Evolutionary conservation across 2,797 vertebrate species (phyloP).

Genomic region (Sebastes ruberrimus): DNA sequence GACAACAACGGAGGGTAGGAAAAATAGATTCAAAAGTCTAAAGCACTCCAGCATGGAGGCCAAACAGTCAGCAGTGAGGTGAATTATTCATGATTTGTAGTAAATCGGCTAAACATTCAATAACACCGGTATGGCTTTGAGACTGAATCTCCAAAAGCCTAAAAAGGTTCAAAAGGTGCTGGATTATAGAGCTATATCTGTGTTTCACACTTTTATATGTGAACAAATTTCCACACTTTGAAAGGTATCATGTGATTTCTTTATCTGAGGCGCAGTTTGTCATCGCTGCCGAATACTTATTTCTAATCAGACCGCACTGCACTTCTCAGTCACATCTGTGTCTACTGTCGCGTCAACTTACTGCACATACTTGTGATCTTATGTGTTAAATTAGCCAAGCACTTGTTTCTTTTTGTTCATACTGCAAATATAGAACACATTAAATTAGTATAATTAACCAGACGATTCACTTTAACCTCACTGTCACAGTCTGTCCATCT

Average conservation of each 20-base stretch:
- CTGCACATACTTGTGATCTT: constrained; percentile 15
- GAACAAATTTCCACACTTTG: not conserved
- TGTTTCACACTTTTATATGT: not conserved
- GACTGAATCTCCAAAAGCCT: not conserved
- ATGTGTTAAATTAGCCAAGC: not conserved
- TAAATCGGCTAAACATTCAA: not conserved
- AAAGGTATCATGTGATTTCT: not conserved
- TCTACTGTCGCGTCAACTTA: not conserved
- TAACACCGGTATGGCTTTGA: not conserved
- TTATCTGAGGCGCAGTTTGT: not conserved
- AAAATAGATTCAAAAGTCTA: not conserved
- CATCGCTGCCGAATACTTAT: not conserved
- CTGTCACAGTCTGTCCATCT: not conserved
- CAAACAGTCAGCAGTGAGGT: not conserved
- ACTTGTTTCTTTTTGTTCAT: not conserved
- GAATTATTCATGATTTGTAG: not conserved
- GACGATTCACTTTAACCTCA: not conserved
- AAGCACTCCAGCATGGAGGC: not conserved
- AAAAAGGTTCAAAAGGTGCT: not conserved
- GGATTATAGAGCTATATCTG: not conserved
- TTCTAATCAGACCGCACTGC: not conserved
- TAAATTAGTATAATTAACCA: not conserved
- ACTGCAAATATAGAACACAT: not conserved
- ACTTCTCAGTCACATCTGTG: not conserved
- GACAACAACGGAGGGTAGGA: not conserved